Evolutionary conservation across 2,888 invertebrate species (phyloP), one percentile per base, ranked within the genome.

Genomic region (Branchipolynoe longqiensis): DNA sequence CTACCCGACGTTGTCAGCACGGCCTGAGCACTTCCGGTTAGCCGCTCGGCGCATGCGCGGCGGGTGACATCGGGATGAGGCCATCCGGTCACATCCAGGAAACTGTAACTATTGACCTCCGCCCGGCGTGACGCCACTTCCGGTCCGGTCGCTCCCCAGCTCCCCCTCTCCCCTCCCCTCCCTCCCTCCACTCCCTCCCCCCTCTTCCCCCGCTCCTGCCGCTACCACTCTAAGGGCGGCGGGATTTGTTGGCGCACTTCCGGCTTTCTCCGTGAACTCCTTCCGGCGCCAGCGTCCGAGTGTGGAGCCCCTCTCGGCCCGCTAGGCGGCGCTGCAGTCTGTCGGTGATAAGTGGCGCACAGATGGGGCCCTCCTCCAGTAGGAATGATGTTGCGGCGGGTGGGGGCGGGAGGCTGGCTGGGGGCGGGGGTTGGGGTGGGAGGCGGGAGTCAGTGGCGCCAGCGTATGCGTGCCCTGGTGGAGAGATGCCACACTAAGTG

Each of bases 31-130:
- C 64, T 64, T 64, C 64, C 64, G 64, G 28, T 64, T 28, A 22
- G 8, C 4, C 8, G 33, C 6, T 22, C 64, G 4, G 28, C 64
- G 33, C 64, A 31, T 22, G 33, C 33, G 64, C 64, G 33, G 4
- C 8, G 48, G 8, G 48, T 48, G 8, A 18, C 48, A 8, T 58
- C 4, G 18, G 25, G 58, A 58, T n/a, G 33, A 31, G 64, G 8
- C 4, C 64, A 31, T 64, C 64, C 64, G 64, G 64, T 12, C 33
- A 64, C n/a, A n/a, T n/a, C n/a, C n/a, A n/a, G n/a, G n/a, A n/a
- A n/a, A n/a, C 31, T 64, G 64, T 64, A 31, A 64, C 64, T 33
- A 64, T 64, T 64, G 64, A 64, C 64, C 64, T 64, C 64, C 64
- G 64, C 64, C n/a, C 22, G 64, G 33, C 64, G 33, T 31, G 64